Conservation (phyloP, 92 coral and sea anemone species). For the Meandrina meandrites region DNA sequence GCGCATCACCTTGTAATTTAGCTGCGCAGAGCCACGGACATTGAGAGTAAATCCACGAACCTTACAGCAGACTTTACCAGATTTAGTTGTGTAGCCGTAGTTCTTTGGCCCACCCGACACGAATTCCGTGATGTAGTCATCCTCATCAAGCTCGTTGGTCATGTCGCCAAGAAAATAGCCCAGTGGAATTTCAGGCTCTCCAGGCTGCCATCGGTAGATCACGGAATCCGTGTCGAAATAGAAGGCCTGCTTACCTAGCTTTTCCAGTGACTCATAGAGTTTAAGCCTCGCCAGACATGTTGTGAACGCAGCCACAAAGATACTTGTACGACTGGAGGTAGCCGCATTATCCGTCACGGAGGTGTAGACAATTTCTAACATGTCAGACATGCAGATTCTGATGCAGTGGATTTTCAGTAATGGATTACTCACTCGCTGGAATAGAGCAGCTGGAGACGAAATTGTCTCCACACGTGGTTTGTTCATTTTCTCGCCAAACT, state of each 20-base stretch:
- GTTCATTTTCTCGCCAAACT: too few relatives aligned
- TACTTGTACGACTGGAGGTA: not conserved
- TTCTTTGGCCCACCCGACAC: conserved; percentile 44
- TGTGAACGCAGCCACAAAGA: too few relatives aligned
- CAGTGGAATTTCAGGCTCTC: too few relatives aligned
- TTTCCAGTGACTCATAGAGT: not conserved
- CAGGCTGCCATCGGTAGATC: too few relatives aligned
- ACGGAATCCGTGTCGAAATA: not conserved
- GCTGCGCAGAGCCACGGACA: not conserved
- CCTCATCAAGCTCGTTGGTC: conserved; percentile 19
- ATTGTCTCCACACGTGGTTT: too few relatives aligned
- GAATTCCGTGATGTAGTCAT: conserved; percentile 2
- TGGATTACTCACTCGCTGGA: too few relatives aligned
- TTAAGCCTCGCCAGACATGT: too few relatives aligned
- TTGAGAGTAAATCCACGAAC: conserved; percentile 35
- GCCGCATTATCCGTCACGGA: too few relatives aligned
- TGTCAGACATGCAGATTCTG: too few relatives aligned
- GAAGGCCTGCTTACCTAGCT: conserved; percentile 18
- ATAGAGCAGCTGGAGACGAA: too few relatives aligned
- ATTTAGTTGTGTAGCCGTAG: conserved; percentile 22
- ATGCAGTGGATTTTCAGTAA: too few relatives aligned
- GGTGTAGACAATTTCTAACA: too few relatives aligned
- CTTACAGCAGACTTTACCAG: conserved; percentile 18
- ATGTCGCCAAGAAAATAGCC: conserved; percentile 36
- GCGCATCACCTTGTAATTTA: conserved; percentile 24